A percentile compares a stretch with the other conserved stretches of the same genome.
Conservation (phyloP, 92 coral and sea anemone genomes). For the Palythoa heliodiscus region DNA sequence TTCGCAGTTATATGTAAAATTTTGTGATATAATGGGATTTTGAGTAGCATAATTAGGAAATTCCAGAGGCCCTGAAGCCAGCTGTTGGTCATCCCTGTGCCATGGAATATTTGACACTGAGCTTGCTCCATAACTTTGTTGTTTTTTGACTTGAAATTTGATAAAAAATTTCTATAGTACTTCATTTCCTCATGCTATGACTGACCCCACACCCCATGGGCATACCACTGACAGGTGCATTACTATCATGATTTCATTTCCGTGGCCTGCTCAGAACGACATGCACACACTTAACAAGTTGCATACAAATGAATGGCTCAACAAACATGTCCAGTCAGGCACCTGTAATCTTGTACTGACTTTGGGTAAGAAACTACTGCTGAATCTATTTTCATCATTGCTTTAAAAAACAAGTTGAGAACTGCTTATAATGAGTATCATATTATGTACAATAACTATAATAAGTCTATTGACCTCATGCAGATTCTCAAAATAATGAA, state of each 20-base stretch:
- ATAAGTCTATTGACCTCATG: constrained; percentile 11
- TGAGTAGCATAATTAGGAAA: too few relatives aligned
- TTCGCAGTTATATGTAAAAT: too few relatives aligned
- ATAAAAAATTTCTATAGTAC: too few relatives aligned
- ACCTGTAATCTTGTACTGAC: neutral
- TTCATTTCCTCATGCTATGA: too few relatives aligned
- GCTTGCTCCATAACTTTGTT: too few relatives aligned
- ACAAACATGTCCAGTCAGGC: neutral
- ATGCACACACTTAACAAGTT: too few relatives aligned
- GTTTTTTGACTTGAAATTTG: too few relatives aligned
- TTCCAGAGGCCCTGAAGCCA: too few relatives aligned
- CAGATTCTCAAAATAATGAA: constrained; percentile 13
- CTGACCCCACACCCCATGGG: neutral
- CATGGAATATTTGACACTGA: too few relatives aligned
- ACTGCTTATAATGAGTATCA: neutral
- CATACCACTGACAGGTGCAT: neutral
- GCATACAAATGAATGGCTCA: constrained; percentile 6
- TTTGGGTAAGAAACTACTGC: constrained; percentile 13
- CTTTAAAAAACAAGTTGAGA: constrained; percentile 32
- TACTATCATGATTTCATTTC: neutral
- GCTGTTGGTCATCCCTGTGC: too few relatives aligned
- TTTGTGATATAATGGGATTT: too few relatives aligned
- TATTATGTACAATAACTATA: constrained; percentile 31
- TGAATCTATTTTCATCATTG: neutral
- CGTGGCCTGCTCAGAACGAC: too few relatives aligned